These are phyloP conservation scores for Branchipolynoe longqiensis DNA, from an alignment of 2,888 invertebrate genomes.

Conservation along the genomic window DNA sequence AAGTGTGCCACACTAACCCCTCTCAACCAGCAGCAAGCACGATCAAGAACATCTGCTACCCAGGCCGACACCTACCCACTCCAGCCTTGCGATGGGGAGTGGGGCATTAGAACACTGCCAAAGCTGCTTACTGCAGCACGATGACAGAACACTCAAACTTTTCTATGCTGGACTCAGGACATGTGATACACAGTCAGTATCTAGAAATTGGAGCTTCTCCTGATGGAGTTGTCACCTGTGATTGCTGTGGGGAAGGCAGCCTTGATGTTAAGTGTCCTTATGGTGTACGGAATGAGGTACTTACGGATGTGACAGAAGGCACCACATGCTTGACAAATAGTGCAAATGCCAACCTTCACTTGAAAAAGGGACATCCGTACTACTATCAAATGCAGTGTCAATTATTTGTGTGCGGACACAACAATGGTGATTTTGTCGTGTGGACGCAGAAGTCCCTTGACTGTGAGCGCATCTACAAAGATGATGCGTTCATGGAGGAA, in stretches of 20 bases:
- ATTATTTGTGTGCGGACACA: constrained; percentile 8
- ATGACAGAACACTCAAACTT: not conserved
- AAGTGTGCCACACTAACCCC: not conserved
- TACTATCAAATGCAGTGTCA: constrained; percentile 66
- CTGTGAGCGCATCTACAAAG: not conserved
- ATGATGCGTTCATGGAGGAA: not conserved
- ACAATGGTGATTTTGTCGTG: constrained; percentile 65
- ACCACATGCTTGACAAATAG: not conserved
- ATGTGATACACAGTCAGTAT: not conserved
- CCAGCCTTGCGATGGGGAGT: not conserved
- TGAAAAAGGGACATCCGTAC: constrained; percentile 54
- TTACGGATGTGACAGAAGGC: not conserved
- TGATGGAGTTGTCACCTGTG: constrained; percentile 31
- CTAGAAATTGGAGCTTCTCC: constrained; percentile 37
- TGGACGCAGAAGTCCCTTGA: constrained; percentile 50
- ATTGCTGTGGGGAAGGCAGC: not conserved
- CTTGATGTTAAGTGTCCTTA: not conserved
- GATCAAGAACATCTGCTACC: not conserved
- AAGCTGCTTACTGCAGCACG: not conserved
- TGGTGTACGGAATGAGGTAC: not conserved
- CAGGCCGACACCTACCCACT: not conserved
- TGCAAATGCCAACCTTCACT: not conserved
- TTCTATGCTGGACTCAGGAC: not conserved
- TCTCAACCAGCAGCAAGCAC: not conserved
- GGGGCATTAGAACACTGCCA: not conserved